A percentile compares a stretch with the other conserved stretches of the same genome.
phyloP scores from a whole-genome alignment of 2,113 vertebrate genomes.

The Montifringilla adamsi region DNA sequence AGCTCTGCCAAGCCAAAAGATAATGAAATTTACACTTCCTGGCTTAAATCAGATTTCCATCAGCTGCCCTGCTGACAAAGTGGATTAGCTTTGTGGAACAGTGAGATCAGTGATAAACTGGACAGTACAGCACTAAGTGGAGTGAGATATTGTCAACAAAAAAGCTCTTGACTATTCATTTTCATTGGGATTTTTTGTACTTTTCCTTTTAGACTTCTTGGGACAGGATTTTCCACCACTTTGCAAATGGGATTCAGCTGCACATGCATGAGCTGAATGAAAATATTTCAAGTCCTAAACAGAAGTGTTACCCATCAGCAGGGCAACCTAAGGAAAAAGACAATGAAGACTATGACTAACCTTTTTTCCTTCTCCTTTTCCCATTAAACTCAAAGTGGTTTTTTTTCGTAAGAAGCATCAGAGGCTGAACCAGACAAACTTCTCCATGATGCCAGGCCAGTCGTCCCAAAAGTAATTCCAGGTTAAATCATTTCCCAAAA shows the following conservation, averaged over 20 bases:
- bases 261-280: not conserved
- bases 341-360: not conserved
- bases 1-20: not conserved
- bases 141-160: not conserved
- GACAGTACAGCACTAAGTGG: not conserved
- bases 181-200: not conserved
- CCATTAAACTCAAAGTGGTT: not conserved
- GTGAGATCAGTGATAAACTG: not conserved
- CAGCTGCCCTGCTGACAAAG: not conserved
- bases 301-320: not conserved
- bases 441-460: not conserved
- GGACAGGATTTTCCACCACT: not conserved
- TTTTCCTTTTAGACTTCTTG: not conserved
- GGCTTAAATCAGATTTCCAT: constrained; percentile 31
- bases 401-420: not conserved
- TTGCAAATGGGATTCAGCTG: not conserved
- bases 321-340: not conserved
- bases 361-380: not conserved
- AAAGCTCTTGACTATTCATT: not conserved
- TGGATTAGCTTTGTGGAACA: not conserved
- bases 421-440: not conserved
- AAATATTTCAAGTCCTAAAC: not conserved
- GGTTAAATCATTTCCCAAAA: not conserved
- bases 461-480: not conserved
- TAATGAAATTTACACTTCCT: not conserved